phyloP scores from a whole-genome alignment of 2,113 vertebrate species.

The Arothron firmamentum region DNA sequence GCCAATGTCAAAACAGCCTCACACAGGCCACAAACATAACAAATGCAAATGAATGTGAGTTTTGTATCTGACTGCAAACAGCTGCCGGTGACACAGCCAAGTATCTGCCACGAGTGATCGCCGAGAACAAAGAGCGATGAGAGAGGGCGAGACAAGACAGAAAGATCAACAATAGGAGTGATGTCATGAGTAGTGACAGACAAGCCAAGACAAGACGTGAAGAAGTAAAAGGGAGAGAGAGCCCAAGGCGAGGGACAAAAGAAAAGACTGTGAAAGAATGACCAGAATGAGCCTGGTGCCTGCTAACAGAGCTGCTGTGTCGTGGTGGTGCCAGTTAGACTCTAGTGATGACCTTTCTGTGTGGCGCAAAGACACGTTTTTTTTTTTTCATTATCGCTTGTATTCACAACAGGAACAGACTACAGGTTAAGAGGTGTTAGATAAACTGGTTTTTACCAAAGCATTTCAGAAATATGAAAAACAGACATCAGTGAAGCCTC shows the following conservation, averaged over 20 bases:
- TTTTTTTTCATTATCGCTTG: too few relatives aligned
- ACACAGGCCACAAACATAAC: neutral
- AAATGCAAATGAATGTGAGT: neutral
- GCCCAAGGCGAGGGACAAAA: neutral
- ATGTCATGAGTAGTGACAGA: conserved; percentile 42
- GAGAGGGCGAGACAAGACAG: conserved; percentile 28
- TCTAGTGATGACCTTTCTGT: conserved; percentile 50
- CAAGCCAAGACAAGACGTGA: conserved; percentile 16
- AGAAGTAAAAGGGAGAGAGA: conserved; percentile 27
- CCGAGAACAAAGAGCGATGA: conserved; percentile 39
- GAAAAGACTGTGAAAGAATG: conserved; percentile 5
- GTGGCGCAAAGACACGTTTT: neutral
- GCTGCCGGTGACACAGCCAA: conserved; percentile 13
- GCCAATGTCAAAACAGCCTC: neutral
- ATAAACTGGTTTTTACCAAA: conserved; percentile 11
- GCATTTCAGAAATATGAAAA: conserved; percentile 4
- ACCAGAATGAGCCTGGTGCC: conserved; percentile 32
- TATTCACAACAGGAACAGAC: conserved; percentile 10
- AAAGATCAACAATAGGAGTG: conserved; percentile 46
- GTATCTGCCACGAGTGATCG: conserved; percentile 13
- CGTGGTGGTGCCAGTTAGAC: conserved; percentile 54
- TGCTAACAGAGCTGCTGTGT: conserved; percentile 52
- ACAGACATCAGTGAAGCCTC: neutral
- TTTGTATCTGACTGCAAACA: conserved; percentile 24
- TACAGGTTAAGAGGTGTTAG: conserved; percentile 12